phyloP scores from a whole-genome alignment of 2,797 vertebrate species.

The Champsocephalus gunnari region DNA sequence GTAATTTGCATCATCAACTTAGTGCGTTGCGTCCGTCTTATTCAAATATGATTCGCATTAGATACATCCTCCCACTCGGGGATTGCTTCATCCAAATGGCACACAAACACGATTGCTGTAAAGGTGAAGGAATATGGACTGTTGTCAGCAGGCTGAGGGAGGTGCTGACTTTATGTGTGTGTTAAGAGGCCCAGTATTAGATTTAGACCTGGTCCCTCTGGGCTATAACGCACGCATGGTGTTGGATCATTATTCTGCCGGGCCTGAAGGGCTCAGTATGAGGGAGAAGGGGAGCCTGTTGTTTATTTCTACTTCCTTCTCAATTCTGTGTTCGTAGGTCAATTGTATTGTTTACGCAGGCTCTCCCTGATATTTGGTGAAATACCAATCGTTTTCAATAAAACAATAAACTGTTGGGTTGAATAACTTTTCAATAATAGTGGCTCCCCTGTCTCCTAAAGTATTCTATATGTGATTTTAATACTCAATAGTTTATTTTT shows the following conservation, averaged over 20 bases:
- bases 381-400: not conserved
- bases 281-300: conserved; percentile 17
- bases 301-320: not conserved
- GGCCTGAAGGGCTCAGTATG: conserved; percentile 20
- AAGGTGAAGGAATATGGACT: conserved; percentile 42
- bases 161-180: conserved; percentile 66
- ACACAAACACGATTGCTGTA: conserved; percentile 15
- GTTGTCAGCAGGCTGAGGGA: conserved; percentile 37
- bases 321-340: not conserved
- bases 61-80: not conserved
- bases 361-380: not conserved
- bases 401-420: conserved; percentile 1
- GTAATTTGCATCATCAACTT: not conserved
- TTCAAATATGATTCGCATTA: conserved; percentile 25
- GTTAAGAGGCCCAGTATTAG: conserved; percentile 55
- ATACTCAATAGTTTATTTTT: not conserved
- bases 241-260: conserved; percentile 53
- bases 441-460: not conserved
- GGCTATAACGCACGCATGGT: conserved; percentile 59
- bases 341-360: not conserved
- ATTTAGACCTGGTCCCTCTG: conserved; percentile 54
- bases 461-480: not conserved
- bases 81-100: conserved; percentile 18
- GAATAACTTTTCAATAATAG: not conserved
- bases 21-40: not conserved